Evolutionary conservation across 1,140 invertebrate species (phyloP).

Genomic region (Anastrepha ludens): DNA sequence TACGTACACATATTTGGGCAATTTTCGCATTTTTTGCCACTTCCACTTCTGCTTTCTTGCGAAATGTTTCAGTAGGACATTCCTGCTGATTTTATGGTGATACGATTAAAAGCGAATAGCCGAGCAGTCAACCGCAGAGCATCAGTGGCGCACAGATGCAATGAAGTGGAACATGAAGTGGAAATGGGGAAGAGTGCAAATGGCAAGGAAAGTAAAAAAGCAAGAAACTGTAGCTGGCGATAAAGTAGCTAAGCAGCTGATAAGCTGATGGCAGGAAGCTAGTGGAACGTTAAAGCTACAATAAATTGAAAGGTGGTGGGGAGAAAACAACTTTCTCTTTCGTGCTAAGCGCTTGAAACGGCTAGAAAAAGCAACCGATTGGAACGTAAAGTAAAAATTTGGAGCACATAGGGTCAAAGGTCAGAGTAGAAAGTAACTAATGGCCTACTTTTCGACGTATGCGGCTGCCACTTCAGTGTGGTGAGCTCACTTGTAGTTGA

Average conservation of each 20-base stretch:
- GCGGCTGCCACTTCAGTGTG: too few relatives aligned
- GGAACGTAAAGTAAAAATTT: background rate
- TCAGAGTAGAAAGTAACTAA: background rate
- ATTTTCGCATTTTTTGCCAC: background rate
- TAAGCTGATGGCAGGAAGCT: background rate
- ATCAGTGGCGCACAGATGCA: constrained; percentile 6
- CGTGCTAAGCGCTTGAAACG: background rate
- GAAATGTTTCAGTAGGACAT: background rate
- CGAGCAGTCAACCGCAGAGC: constrained; percentile 30
- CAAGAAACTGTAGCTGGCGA: background rate
- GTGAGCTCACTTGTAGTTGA: too few relatives aligned
- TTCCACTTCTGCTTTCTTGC: background rate
- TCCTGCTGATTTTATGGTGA: constrained; percentile 40
- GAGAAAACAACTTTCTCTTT: constrained; percentile 5
- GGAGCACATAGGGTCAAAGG: background rate
- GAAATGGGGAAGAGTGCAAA: constrained; percentile 26
- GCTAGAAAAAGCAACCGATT: background rate
- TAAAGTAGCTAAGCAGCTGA: constrained; percentile 10
- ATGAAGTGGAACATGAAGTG: background rate
- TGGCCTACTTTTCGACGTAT: too few relatives aligned
- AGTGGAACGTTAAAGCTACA: background rate
- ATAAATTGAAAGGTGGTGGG: background rate
- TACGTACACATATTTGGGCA: background rate
- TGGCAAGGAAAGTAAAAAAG: background rate
- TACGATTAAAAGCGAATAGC: constrained; percentile 32